Conservation (phyloP, 2,797 vertebrate genomes). For the Agapornis canus region DNA sequence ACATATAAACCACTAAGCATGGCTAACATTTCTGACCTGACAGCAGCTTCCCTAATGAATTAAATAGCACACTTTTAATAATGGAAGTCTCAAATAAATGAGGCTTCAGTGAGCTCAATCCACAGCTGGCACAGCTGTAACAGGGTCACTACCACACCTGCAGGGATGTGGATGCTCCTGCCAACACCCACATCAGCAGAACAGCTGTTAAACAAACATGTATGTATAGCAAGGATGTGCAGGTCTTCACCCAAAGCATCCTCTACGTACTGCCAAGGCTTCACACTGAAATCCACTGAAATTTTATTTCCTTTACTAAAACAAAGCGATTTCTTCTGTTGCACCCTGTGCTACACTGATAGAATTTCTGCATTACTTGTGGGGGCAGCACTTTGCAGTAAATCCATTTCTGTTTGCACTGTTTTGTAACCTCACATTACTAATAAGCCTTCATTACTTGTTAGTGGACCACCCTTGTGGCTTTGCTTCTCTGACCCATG, state of each 20-base stretch:
- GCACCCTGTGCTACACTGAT: fast-evolving
- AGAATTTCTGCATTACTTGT: neutral
- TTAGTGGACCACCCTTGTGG: neutral
- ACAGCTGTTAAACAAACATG: neutral
- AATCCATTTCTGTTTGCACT: neutral
- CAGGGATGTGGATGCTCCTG: fast-evolving
- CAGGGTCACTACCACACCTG: neutral
- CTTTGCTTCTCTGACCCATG: neutral
- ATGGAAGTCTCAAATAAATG: neutral
- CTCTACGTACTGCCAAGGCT: neutral
- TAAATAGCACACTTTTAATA: neutral
- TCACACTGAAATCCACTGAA: neutral
- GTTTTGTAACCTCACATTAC: neutral
- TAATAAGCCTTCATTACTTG: neutral
- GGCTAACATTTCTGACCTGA: neutral
- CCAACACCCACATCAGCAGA: neutral
- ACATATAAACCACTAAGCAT: neutral
- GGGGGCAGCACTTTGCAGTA: neutral
- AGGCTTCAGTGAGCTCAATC: neutral
- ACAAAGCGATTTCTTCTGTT: neutral
- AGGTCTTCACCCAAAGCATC: neutral
- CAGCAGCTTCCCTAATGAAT: neutral
- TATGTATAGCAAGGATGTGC: fast-evolving
- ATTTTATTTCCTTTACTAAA: neutral
- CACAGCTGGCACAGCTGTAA: neutral